These are phyloP conservation scores for Leptinotarsa juncta DNA, from an alignment of 2,888 invertebrate genomes.

Conservation along the genomic window DNA sequence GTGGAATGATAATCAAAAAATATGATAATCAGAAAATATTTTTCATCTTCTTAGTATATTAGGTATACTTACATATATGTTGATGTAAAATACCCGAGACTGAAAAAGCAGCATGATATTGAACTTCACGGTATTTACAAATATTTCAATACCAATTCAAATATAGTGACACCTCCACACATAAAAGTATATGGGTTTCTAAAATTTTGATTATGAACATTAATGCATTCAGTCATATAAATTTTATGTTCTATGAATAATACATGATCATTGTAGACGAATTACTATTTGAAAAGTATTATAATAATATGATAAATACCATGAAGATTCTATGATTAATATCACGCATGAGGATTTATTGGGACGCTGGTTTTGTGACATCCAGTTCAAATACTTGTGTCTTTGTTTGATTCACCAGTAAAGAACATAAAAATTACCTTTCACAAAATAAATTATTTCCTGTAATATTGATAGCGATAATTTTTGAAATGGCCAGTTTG, in stretches of 20 bases:
- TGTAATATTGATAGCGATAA: too few species aligned
- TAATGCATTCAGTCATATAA: constrained; percentile 1
- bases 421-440: too few species aligned
- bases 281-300: not conserved
- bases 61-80: too few species aligned
- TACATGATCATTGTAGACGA: constrained; percentile 4
- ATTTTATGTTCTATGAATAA: not conserved
- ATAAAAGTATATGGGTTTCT: not conserved
- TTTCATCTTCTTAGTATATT: too few species aligned
- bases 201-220: constrained; percentile 1
- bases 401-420: too few species aligned
- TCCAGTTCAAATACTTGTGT: not conserved
- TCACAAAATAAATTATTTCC: too few species aligned
- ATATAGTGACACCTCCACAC: constrained; percentile 4
- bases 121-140: not conserved
- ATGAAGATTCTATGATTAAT: not conserved
- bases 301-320: constrained; percentile 3
- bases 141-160: not conserved
- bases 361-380: not conserved
- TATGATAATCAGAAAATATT: too few species aligned
- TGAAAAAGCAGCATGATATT: not conserved
- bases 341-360: not conserved
- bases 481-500: too few species aligned
- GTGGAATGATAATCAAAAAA: too few species aligned
- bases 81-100: too few species aligned